Base-by-base conservation (phyloP, 2,797 vertebrate species). In the Scomberomorus guttatus region DNA sequence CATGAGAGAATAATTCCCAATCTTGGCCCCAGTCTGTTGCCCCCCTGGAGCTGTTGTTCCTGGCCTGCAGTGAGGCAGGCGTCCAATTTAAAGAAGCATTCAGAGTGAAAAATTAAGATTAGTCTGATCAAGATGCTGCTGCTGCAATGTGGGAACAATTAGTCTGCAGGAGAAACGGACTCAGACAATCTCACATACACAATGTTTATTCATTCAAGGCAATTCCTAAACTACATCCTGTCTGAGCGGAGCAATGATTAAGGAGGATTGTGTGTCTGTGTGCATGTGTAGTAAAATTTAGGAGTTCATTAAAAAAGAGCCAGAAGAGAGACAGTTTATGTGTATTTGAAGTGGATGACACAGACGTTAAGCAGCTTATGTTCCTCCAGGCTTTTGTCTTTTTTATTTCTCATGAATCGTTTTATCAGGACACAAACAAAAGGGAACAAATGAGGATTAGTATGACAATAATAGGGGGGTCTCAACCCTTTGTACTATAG, bases 81-180 rank as follows among this genome's bases (percentile, higher is more conserved):
- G 2, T 61, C 58, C 60, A 72, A 52, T 74, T 80, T 73, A 72
- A 64, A 75, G 71, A 63, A 32, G 22, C 14, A 82, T 70, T 79
- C 58, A 66, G 6, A 65, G 60, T 64, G 37, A 86, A 74, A 58
- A 78, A 85, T 87, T 68, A 58, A 76, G 32, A 52, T 74, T 25
- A 32, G 65, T 54, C 57, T 24, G 69, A 84, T 72, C 14, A 46
- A 76, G 70, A 83, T 82, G 68, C 73, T 82, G 68, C 73, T 76
- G 77, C 74, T 32, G 57, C 71, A 85, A 85, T 79, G 24, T 87
- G 80, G 75, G 51, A 88, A 25, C 54, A 77, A 88, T 88, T 87
- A 86, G 58, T 68, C 56, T 54, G 72, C 27, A 57, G 75, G 24
- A 25, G 20, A 52, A 44, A 60, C 20, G 1, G 58, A 66, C 46